Evolutionary conservation across 1,140 invertebrate species (phyloP).

Genomic region (Trichomalopsis sarcophagae): DNA sequence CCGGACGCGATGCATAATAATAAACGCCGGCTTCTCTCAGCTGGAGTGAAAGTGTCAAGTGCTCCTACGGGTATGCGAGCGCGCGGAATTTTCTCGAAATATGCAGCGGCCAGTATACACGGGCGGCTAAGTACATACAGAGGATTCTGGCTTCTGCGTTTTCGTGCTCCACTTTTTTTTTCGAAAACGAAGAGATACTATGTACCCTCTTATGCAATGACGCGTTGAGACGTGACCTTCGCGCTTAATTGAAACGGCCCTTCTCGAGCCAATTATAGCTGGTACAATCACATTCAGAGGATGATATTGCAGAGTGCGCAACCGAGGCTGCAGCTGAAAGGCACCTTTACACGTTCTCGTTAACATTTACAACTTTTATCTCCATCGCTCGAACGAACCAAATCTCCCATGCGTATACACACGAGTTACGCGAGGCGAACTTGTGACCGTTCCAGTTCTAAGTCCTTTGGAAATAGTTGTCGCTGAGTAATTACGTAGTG

Average conservation of each 20-base stretch:
- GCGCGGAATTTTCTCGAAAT: background rate
- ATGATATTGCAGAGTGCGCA: too few species aligned
- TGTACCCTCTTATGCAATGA: too few species aligned
- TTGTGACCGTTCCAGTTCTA: conserved; percentile 9
- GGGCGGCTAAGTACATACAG: too few species aligned
- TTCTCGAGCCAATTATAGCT: too few species aligned
- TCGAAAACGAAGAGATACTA: too few species aligned
- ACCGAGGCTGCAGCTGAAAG: too few species aligned
- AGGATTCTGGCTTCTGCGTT: too few species aligned
- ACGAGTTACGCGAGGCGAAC: background rate
- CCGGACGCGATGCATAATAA: conserved; percentile 18
- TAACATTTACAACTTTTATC: background rate
- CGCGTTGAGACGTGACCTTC: too few species aligned
- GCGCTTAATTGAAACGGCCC: too few species aligned
- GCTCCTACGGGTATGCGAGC: background rate
- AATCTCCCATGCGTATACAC: background rate
- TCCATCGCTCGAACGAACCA: background rate
- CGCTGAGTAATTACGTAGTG: conserved; percentile 8
- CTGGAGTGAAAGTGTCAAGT: conserved; percentile 42
- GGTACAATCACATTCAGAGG: too few species aligned
- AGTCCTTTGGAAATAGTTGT: conserved; percentile 17
- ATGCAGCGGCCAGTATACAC: background rate
- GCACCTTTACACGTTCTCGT: background rate
- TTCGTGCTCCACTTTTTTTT: too few species aligned
- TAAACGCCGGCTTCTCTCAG: background rate